Conservation (phyloP, 2,888 invertebrate species). For the Drosophila mimetica region DNA sequence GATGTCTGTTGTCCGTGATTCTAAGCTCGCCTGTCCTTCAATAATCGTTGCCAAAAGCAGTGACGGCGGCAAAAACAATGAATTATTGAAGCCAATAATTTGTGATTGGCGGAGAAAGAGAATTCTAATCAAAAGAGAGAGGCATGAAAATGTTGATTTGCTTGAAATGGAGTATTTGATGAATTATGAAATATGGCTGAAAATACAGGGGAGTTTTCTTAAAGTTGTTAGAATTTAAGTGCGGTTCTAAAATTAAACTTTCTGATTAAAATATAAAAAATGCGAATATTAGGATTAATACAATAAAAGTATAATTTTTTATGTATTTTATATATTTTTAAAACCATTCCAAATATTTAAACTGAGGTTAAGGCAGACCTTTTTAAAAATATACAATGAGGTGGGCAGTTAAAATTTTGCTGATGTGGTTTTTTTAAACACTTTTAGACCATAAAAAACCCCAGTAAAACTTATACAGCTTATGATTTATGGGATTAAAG, state of each 20-base stretch:
- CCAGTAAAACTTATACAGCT: constrained; percentile 3
- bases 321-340: no score
- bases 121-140: constrained; percentile 39
- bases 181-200: constrained; percentile 9
- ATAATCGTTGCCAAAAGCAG: constrained; percentile 43
- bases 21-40: constrained; percentile 50
- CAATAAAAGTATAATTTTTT: no score
- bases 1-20: constrained; percentile 21
- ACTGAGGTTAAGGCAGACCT: no score
- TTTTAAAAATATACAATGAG: background rate
- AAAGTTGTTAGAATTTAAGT: background rate
- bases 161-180: constrained; percentile 19
- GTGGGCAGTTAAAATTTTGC: background rate
- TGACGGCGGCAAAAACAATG: constrained; percentile 43
- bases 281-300: background rate
- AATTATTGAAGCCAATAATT: constrained; percentile 39
- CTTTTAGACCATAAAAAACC: background rate
- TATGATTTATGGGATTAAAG: constrained; percentile 31
- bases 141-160: constrained; percentile 34
- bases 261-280: background rate
- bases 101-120: constrained; percentile 30
- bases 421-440: background rate
- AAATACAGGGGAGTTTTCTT: background rate
- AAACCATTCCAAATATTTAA: no score
- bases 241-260: background rate